These are phyloP conservation scores for Pelochelys cantorii DNA, from an alignment of 2,797 vertebrate genomes.

Conservation along the genomic window DNA sequence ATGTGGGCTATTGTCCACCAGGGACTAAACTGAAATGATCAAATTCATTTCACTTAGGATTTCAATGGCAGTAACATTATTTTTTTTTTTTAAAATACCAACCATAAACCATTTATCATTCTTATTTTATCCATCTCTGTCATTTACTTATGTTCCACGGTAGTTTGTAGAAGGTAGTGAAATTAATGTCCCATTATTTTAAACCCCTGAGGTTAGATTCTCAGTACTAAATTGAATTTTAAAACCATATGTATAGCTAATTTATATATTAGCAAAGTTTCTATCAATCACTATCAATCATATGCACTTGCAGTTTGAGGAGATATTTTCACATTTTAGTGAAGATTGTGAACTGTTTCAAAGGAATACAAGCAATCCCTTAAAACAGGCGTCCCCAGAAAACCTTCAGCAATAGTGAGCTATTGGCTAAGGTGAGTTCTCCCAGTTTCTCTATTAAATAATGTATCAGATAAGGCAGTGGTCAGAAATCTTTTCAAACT, in stretches of 20 bases:
- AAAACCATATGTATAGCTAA: slow-evolving; percentile 76
- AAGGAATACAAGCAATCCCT: neutral
- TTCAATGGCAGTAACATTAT: slow-evolving; percentile 73
- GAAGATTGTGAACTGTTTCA: slow-evolving; percentile 42
- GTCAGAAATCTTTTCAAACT: too few relatives aligned
- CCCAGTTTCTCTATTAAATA: neutral
- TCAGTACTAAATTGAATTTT: slow-evolving; percentile 74
- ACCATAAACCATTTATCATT: slow-evolving; percentile 68
- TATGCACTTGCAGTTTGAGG: slow-evolving; percentile 44
- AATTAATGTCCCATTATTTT: slow-evolving; percentile 78
- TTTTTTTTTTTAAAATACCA: slow-evolving; percentile 45
- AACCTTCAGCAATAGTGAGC: neutral
- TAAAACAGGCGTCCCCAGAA: neutral
- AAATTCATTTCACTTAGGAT: slow-evolving; percentile 76
- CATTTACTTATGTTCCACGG: slow-evolving; percentile 71
- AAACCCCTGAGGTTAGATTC: slow-evolving; percentile 74
- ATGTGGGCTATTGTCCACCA: slow-evolving; percentile 60
- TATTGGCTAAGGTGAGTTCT: neutral
- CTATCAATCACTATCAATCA: slow-evolving; percentile 56
- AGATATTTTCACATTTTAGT: slow-evolving; percentile 42
- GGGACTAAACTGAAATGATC: slow-evolving; percentile 67
- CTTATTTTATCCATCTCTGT: slow-evolving; percentile 73
- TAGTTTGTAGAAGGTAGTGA: slow-evolving; percentile 73
- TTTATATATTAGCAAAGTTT: slow-evolving; percentile 73
- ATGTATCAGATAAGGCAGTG: neutral